Evolutionary conservation across 2,888 invertebrate genomes (phyloP).

Genomic region (Stegana nigrithorax): DNA sequence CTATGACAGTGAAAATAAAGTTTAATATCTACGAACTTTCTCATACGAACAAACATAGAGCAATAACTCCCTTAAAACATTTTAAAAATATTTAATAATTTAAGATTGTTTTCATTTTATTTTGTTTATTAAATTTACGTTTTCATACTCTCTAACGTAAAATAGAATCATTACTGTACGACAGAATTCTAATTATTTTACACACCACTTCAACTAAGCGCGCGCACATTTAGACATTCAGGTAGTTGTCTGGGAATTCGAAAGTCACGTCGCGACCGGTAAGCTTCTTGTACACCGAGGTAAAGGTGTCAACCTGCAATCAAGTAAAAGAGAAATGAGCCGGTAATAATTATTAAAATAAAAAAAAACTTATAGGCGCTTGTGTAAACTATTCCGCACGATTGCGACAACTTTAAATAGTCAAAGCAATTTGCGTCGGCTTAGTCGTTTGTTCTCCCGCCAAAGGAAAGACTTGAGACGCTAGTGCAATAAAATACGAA

Average conservation of each 20-base stretch:
- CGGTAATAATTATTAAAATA: neutral
- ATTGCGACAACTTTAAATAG: slow-evolving; percentile 22
- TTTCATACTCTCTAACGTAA: slow-evolving; percentile 44
- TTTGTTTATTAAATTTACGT: slow-evolving; percentile 52
- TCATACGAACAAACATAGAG: neutral
- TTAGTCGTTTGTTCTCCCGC: slow-evolving; percentile 51
- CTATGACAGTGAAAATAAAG: neutral
- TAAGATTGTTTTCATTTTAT: slow-evolving; percentile 32
- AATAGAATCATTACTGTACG: slow-evolving; percentile 55
- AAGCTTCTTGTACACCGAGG: slow-evolving; percentile 98
- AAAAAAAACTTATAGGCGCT: no score
- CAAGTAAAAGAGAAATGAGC: slow-evolving; percentile 4
- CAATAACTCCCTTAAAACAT: neutral
- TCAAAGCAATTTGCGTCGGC: slow-evolving; percentile 17
- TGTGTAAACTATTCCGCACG: slow-evolving; percentile 19
- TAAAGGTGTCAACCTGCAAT: slow-evolving; percentile 95
- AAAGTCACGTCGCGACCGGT: slow-evolving; percentile 99
- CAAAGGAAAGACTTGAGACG: slow-evolving; percentile 58
- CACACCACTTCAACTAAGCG: slow-evolving; percentile 30
- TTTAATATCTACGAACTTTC: neutral
- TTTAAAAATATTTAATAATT: neutral
- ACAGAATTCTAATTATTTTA: slow-evolving; percentile 49
- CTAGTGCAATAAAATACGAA: slow-evolving; percentile 40
- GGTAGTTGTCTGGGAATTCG: slow-evolving; percentile 98
- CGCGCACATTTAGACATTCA: slow-evolving; percentile 71